These are phyloP conservation scores for Nyctibius grandis DNA, from an alignment of 2,797 vertebrate species.

Conservation along the genomic window DNA sequence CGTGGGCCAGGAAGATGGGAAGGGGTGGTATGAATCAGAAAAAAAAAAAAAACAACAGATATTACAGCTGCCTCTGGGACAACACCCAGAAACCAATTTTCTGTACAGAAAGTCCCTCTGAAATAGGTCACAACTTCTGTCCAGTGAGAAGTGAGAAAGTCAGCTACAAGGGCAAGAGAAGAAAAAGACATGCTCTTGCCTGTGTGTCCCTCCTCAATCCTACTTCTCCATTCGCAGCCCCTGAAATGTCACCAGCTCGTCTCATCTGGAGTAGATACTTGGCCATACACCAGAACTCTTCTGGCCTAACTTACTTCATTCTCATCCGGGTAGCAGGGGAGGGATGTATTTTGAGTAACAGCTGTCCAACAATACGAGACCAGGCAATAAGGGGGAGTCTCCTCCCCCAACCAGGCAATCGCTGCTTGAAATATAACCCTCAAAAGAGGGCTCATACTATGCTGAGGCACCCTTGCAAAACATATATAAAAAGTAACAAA, in stretches of 20 bases:
- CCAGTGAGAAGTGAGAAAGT: background rate
- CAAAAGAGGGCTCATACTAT: background rate
- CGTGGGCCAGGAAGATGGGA: background rate
- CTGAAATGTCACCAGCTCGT: background rate
- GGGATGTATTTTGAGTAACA: background rate
- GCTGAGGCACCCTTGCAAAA: background rate
- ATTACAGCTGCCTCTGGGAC: background rate
- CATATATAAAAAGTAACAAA: background rate
- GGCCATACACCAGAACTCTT: background rate
- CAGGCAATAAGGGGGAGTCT: background rate
- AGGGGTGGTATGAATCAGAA: background rate
- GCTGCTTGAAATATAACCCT: background rate
- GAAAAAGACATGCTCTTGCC: background rate
- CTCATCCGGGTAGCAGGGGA: background rate
- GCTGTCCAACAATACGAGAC: background rate
- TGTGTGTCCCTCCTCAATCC: background rate
- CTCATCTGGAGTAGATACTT: background rate
- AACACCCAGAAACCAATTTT: background rate
- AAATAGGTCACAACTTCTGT: background rate
- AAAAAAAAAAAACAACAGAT: background rate
- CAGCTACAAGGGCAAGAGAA: background rate
- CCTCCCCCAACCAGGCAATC: background rate
- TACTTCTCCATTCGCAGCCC: background rate
- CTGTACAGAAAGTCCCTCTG: background rate
- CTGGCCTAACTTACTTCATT: background rate